Percentiles rank a stretch among this genome's conserved stretches.
Conservation (phyloP, 2,797 vertebrate genomes). For the Pampus argenteus region DNA sequence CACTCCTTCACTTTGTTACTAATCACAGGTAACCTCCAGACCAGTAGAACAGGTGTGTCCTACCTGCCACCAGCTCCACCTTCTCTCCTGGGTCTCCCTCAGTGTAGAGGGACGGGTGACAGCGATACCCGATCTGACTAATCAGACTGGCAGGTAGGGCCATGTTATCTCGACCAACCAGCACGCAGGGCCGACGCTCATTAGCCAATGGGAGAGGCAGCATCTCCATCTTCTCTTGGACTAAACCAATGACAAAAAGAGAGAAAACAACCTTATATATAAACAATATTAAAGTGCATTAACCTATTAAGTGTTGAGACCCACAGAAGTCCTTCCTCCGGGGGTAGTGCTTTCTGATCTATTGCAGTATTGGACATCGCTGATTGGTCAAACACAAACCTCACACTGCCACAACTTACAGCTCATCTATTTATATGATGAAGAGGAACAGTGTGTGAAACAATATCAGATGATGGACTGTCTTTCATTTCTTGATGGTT, state of each 20-base stretch:
- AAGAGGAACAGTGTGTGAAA: too few relatives aligned
- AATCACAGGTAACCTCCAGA: too few relatives aligned
- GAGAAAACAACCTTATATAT: background rate
- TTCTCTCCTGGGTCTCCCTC: constrained; percentile 98
- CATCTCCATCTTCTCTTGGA: constrained; percentile 93
- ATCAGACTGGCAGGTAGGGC: constrained; percentile 96
- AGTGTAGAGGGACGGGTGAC: constrained; percentile 96
- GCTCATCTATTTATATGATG: too few relatives aligned
- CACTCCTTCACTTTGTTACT: too few relatives aligned
- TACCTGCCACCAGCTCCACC: constrained; percentile 96
- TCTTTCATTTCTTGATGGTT: too few relatives aligned
- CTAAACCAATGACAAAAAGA: constrained; percentile 59
- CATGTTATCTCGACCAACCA: constrained; percentile 94
- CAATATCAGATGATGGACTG: too few relatives aligned
- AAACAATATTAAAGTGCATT: background rate
- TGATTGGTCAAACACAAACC: too few relatives aligned
- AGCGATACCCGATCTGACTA: constrained; percentile 97
- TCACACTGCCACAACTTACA: too few relatives aligned
- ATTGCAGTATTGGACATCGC: too few relatives aligned
- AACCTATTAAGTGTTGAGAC: background rate
- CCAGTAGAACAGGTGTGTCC: constrained; percentile 3
- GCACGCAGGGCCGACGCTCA: constrained; percentile 94
- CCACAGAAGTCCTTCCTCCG: background rate
- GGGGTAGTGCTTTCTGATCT: background rate
- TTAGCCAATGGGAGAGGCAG: constrained; percentile 87